Percentiles rank a stretch among this genome's conserved stretches.
phyloP scores from a whole-genome alignment of 2,797 vertebrate species.

The Tolypeutes matacus region DNA sequence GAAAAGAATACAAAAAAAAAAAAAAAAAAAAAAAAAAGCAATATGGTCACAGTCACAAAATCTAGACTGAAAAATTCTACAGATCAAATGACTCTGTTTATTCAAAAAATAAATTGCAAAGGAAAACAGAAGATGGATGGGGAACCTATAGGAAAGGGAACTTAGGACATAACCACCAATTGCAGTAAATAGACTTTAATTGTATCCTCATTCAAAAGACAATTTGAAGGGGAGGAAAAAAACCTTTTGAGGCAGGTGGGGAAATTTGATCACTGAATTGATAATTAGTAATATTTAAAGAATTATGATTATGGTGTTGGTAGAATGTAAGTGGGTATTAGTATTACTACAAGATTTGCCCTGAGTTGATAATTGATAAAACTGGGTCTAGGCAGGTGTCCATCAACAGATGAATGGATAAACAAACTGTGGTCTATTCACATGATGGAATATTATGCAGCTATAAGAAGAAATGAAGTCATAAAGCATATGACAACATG shows the following conservation, averaged over 20 bases:
- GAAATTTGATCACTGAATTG: neutral
- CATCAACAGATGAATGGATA: too few relatives aligned
- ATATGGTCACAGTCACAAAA: neutral
- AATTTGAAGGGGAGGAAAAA: neutral
- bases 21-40: neutral
- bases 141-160: neutral
- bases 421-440: too few relatives aligned
- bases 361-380: neutral
- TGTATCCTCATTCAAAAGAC: neutral
- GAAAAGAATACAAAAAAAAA: neutral
- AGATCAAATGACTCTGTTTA: neutral
- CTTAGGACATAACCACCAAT: neutral
- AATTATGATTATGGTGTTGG: neutral
- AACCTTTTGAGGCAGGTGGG: neutral
- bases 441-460: too few relatives aligned
- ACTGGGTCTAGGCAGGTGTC: neutral
- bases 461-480: too few relatives aligned
- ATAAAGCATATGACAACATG: too few relatives aligned
- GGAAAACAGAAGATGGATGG: neutral
- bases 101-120: neutral
- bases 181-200: neutral
- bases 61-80: neutral
- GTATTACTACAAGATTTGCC: neutral
- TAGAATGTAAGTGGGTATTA: neutral
- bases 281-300: neutral